Evolutionary conservation across 2,113 vertebrate species (phyloP).

Genomic region (Callaeas wilsoni): DNA sequence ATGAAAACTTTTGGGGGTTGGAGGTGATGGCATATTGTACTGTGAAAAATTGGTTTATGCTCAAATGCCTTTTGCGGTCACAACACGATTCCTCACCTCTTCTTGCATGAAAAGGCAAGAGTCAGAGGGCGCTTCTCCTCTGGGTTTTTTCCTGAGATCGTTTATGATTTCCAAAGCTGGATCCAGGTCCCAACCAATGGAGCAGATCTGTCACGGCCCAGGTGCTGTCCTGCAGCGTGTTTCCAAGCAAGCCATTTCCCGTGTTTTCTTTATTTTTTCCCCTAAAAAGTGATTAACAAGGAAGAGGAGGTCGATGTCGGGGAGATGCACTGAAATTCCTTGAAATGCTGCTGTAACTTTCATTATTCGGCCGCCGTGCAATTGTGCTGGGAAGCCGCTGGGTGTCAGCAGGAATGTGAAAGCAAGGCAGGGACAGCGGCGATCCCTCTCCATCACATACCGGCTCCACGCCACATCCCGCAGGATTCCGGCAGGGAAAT

Average conservation of each 20-base stretch:
- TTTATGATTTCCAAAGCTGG: not conserved
- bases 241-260: not conserved
- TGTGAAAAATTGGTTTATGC: constrained; percentile 5
- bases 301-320: accelerated
- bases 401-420: constrained; percentile 68
- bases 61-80: not conserved
- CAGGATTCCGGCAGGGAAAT: not conserved
- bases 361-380: not conserved
- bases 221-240: accelerated
- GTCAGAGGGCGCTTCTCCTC: not conserved
- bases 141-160: not conserved
- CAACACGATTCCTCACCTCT: not conserved
- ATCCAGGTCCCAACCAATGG: accelerated
- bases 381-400: constrained; percentile 26
- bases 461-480: too few species aligned
- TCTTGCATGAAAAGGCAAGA: not conserved
- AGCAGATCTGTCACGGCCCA: accelerated
- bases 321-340: not conserved
- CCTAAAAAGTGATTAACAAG: not conserved
- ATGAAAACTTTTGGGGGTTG: not conserved
- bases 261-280: not conserved
- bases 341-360: not conserved
- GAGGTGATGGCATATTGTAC: not conserved
- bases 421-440: not conserved
- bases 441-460: too few species aligned